These are phyloP conservation scores for Gavia stellata DNA, from an alignment of 2,113 vertebrate species.

Conservation along the genomic window DNA sequence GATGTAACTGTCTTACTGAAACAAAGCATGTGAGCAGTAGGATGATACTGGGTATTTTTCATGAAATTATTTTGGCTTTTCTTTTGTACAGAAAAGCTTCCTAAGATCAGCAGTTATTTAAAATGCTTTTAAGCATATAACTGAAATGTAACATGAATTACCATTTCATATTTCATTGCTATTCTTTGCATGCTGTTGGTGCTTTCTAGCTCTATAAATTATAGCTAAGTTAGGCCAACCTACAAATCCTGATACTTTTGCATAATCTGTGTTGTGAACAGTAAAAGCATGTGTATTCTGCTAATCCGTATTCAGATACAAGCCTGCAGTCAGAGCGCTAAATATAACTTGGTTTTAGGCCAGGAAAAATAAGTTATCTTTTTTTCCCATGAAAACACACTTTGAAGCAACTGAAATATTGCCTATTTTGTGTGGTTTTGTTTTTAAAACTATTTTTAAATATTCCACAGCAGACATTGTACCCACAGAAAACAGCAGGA, in stretches of 20 bases:
- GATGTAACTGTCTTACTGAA: background rate
- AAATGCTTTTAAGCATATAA: slow-evolving; percentile 50
- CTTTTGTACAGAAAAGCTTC: background rate
- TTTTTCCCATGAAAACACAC: background rate
- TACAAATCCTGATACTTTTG: slow-evolving; percentile 29
- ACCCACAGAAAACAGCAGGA: slow-evolving; percentile 69
- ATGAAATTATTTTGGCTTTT: background rate
- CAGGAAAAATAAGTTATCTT: background rate
- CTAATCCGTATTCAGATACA: slow-evolving; percentile 29
- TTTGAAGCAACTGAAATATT: slow-evolving; percentile 3
- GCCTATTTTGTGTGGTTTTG: background rate
- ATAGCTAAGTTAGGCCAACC: slow-evolving; percentile 14
- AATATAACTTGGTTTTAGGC: slow-evolving; percentile 20
- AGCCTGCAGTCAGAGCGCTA: background rate
- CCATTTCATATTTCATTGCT: slow-evolving; percentile 47
- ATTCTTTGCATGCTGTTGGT: slow-evolving; percentile 40
- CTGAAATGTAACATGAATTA: slow-evolving; percentile 32
- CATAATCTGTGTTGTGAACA: slow-evolving; percentile 43
- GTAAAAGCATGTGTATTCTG: slow-evolving; percentile 22
- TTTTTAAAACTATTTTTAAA: slow-evolving; percentile 16
- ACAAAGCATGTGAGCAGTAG: background rate
- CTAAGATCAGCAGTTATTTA: slow-evolving; percentile 37
- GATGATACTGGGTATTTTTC: background rate
- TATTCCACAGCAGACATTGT: slow-evolving; percentile 58
- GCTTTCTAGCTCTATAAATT: slow-evolving; percentile 51